phyloP scores from a whole-genome alignment of 64 coral and sea anemone genomes.

The Pocillopora damicornis region DNA sequence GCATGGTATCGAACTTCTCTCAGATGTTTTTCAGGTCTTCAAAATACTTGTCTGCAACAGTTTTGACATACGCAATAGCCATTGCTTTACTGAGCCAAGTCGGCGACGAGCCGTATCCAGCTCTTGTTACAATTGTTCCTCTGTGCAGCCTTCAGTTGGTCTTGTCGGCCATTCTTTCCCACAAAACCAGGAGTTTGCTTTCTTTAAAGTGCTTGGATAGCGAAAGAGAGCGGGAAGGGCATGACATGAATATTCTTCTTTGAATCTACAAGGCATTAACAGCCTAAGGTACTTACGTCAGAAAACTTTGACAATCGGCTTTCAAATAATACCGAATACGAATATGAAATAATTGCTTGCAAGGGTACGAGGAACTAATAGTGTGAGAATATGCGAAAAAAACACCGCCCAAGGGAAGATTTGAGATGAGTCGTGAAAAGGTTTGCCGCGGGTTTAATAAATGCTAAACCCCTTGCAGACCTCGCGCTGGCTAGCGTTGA shows the following conservation, averaged over 20 bases:
- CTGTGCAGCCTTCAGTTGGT: slow-evolving; percentile 24
- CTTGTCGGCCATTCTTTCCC: slow-evolving; percentile 16
- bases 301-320: no score
- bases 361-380: no score
- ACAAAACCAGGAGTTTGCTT: slow-evolving; percentile 3
- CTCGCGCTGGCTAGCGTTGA: no score
- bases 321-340: no score
- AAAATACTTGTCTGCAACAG: slow-evolving; percentile 30
- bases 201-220: slow-evolving; percentile 1
- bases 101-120: slow-evolving; percentile 19
- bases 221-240: neutral
- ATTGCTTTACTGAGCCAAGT: slow-evolving; percentile 31
- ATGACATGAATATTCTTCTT: neutral
- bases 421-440: no score
- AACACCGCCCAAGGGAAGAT: no score
- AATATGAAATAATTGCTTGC: no score
- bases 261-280: neutral
- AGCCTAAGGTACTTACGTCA: no score
- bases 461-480: no score
- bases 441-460: no score
- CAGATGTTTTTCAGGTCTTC: slow-evolving; percentile 49
- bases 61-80: slow-evolving; percentile 28
- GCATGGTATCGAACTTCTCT: slow-evolving; percentile 48
- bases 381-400: no score
- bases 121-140: slow-evolving; percentile 39